Conservation (phyloP, 2,888 invertebrate genomes). For the Ennomos fuscantarius region DNA sequence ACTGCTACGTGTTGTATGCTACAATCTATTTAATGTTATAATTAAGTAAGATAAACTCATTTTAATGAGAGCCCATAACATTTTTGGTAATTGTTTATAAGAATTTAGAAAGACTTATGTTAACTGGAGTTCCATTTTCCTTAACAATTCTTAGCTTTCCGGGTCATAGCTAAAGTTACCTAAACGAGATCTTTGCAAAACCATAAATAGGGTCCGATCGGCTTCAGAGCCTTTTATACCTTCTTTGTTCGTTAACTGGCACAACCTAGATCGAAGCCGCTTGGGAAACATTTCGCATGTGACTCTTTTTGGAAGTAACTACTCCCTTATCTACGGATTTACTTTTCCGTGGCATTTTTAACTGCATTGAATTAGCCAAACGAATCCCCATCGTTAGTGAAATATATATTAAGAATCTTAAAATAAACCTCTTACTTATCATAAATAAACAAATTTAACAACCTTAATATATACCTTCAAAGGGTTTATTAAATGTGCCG, state of each 20-base stretch:
- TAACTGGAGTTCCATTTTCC: too few relatives aligned
- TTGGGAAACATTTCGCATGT: slow-evolving; percentile 24
- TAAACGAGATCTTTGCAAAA: slow-evolving; percentile 11
- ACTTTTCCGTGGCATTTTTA: slow-evolving; percentile 1
- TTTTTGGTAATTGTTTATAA: too few relatives aligned
- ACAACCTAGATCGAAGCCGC: slow-evolving; percentile 26
- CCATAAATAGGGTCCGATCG: slow-evolving; percentile 11
- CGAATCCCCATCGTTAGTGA: slow-evolving; percentile 12
- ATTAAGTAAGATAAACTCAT: too few relatives aligned
- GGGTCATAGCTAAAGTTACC: neutral
- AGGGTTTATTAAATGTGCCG: slow-evolving; percentile 51
- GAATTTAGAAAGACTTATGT: too few relatives aligned
- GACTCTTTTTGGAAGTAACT: slow-evolving; percentile 22
- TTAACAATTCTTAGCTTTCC: too few relatives aligned
- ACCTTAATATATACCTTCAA: slow-evolving; percentile 42
- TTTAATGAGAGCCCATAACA: too few relatives aligned
- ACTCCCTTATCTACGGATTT: slow-evolving; percentile 5
- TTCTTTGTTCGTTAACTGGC: slow-evolving; percentile 31
- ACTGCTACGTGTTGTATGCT: too few relatives aligned
- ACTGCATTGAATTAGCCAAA: neutral
- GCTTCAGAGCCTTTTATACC: slow-evolving; percentile 22
- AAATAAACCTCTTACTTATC: slow-evolving; percentile 24
- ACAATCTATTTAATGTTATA: too few relatives aligned
- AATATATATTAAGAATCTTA: slow-evolving; percentile 15
- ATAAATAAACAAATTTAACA: slow-evolving; percentile 45